Percentiles rank a stretch among this genome's conserved stretches.
phyloP scores from a whole-genome alignment of 2,113 vertebrate genomes.

The Asarcornis scutulata region DNA sequence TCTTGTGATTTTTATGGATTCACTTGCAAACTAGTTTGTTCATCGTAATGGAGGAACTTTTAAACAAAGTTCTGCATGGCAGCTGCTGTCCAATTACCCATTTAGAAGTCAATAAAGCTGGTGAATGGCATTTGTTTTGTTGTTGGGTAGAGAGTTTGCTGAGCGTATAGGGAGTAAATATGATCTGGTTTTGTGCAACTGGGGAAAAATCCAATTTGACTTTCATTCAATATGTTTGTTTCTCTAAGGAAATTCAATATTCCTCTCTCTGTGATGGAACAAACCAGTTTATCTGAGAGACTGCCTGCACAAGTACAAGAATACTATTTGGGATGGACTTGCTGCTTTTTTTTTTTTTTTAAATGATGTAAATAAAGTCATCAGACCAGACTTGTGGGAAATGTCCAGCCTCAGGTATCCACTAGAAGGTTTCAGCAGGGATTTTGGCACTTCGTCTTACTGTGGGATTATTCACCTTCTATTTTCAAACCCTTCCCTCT shows the following conservation, averaged over 20 bases:
- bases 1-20: neutral
- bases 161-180: slow-evolving; percentile 31
- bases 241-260: slow-evolving; percentile 71
- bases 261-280: slow-evolving; percentile 32
- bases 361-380: slow-evolving; percentile 32
- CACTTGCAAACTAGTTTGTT: neutral
- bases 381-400: neutral
- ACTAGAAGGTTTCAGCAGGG: neutral
- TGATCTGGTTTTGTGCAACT: slow-evolving; percentile 49
- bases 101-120: slow-evolving; percentile 53
- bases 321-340: neutral
- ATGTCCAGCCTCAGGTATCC: neutral
- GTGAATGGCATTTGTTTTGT: slow-evolving; percentile 41
- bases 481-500: neutral
- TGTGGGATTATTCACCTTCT: neutral
- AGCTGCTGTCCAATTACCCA: slow-evolving; percentile 48
- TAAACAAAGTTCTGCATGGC: slow-evolving; percentile 1
- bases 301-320: neutral
- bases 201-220: slow-evolving; percentile 69
- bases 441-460: neutral
- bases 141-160: slow-evolving; percentile 26
- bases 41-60: slow-evolving; percentile 18
- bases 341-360: neutral
- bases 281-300: slow-evolving; percentile 23
- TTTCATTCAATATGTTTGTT: slow-evolving; percentile 62